Evolutionary conservation across 35 echinoderm and acorn worm species (phyloP), one percentile per base, ranked within the genome.

Genomic region (Stichopus chloronotus): DNA sequence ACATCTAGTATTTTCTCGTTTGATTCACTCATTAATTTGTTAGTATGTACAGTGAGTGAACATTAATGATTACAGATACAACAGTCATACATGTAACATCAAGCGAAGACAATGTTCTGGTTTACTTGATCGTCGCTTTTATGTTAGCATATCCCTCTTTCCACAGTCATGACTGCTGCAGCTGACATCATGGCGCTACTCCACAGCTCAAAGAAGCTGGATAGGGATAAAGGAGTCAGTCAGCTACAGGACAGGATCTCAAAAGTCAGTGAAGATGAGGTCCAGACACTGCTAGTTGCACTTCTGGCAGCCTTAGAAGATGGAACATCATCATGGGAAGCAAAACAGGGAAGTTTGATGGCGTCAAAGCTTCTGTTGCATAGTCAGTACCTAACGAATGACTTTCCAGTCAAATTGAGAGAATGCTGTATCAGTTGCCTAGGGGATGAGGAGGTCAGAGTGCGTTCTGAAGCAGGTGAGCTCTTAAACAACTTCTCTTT

Each of bases 401-500:
- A 76, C 11, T 98, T 96, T 80, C 52, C 63, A 7, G 55, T 52
- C 63, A 71, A 92, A 82, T 59, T 96, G 61, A 79, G 72, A 43
- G 24, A 92, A 19, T 79, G 93, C 63, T 93, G 91, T 12, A 78
- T 98, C 25, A 91, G 92, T 76, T 86, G 69, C 8, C 82, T 98
- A 3, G 94, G 88, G 85, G 86, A 98, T 53, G 69, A 59, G 11
- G 97, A 98, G 71, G 95, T 93, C 5, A 92, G 97, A 63, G 97
- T 98, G n/a, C 59, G 97, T 63, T 69, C 96, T 71, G 95, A 91
- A 61, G 95, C 97, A 72, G 97, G 97, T 98, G 95, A 91, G 80
- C 87, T 69, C 8, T 11, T 43, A 58, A 58, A 43, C 30, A 43
- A 43, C 30, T 1, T 68, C 30, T 24, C 14, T 10, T 9, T 24